A percentile compares a stretch with the other conserved stretches of the same genome.
Conservation (phyloP, 2,888 invertebrate species). For the Euproctis similis region DNA sequence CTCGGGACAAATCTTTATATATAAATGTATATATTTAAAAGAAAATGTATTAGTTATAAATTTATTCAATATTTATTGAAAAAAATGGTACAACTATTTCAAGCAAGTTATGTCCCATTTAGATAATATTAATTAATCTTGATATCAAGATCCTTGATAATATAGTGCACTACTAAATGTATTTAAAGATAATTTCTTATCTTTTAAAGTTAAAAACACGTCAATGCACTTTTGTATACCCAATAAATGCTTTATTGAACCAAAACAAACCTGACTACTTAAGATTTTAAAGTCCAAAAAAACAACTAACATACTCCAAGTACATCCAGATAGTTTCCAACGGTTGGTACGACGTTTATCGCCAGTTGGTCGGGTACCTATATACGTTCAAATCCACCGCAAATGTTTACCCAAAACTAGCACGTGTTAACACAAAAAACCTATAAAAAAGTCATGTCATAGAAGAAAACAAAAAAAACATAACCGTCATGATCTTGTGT, state of each 20-base stretch:
- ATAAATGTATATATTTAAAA: too few relatives aligned
- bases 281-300: conserved; percentile 9
- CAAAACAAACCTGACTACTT: conserved; percentile 2
- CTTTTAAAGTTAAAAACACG: neutral
- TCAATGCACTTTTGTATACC: conserved; percentile 1
- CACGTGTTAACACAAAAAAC: conserved; percentile 51
- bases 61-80: too few relatives aligned
- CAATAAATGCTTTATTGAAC: conserved; percentile 1
- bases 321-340: conserved; percentile 15
- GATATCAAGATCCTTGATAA: too few relatives aligned
- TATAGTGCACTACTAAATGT: too few relatives aligned
- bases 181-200: neutral
- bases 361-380: conserved; percentile 21
- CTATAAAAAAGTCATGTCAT: conserved; percentile 29
- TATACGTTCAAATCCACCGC: conserved; percentile 17
- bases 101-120: too few relatives aligned
- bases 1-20: too few relatives aligned
- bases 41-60: too few relatives aligned
- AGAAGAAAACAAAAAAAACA: conserved; percentile 30
- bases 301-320: conserved; percentile 19
- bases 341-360: conserved; percentile 10
- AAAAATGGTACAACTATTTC: too few relatives aligned
- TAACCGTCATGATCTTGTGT: conserved; percentile 33
- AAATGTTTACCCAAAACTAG: conserved; percentile 31
- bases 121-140: too few relatives aligned